Evolutionary conservation across 2,797 vertebrate genomes (phyloP).

Genomic region (Dendrocincla fuliginosa): DNA sequence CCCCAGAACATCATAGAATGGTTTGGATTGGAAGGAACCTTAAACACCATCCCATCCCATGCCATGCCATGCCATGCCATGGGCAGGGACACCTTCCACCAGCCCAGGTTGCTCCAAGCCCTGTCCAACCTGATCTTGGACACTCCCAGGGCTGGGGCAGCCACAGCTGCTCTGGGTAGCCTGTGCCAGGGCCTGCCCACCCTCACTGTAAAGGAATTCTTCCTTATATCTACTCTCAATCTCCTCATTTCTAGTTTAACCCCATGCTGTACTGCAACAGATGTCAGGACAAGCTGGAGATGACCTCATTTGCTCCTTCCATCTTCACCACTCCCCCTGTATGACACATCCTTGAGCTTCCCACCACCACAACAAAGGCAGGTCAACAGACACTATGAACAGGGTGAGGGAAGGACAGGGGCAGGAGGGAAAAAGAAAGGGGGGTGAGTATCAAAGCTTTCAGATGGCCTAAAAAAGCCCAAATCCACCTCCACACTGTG

Average conservation of each 20-base stretch:
- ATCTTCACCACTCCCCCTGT: not conserved
- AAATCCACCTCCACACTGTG: not conserved
- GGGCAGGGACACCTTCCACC: not conserved
- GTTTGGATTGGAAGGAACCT: not conserved
- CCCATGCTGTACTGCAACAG: not conserved
- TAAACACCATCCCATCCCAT: not conserved
- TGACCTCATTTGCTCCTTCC: not conserved
- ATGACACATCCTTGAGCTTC: not conserved
- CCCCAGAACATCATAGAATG: rapidly evolving
- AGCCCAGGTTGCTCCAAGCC: not conserved
- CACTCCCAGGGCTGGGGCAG: not conserved
- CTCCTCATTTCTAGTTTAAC: not conserved
- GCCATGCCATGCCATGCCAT: not conserved
- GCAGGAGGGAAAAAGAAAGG: not conserved
- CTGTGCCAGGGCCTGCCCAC: not conserved
- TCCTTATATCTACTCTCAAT: not conserved
- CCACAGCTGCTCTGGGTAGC: not conserved
- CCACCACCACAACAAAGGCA: not conserved
- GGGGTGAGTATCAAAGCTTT: not conserved
- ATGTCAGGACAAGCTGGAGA: not conserved
- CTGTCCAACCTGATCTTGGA: not conserved
- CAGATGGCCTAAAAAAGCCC: not conserved
- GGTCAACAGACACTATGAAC: not conserved
- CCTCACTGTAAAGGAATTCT: not conserved
- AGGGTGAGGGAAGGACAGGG: not conserved